Evolutionary conservation across 2,888 invertebrate species (phyloP), one percentile per base, ranked within the genome.

Genomic region (Lumbricus terrestris): DNA sequence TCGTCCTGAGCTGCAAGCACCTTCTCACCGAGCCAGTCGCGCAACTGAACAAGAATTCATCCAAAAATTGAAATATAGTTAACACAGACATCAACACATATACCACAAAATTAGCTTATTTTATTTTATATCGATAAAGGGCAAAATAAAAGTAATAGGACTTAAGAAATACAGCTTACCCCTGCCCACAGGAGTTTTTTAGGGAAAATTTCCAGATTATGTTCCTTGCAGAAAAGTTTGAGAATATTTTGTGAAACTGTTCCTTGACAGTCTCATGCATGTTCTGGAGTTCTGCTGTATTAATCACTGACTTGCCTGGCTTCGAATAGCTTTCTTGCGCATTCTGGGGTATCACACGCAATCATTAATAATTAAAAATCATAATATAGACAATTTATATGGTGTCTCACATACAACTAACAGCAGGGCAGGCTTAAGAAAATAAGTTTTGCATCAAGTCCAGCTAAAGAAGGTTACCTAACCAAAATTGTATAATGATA

Each of bases 21-120:
- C 96, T 99, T 99, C 95, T 99, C 99, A 94, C 98, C 98, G 85
- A 99, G 97, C 99, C 99, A 99, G 96, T 99, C 99, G 92, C 97
- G 97, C 92, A 99, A 96, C 95, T 91, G 54, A 33, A 91, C 23
- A 47, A 47, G 47, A 47, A 47, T 47, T 23, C 20, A 47, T 47
- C 20, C 40, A 47, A 47, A 69, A n/a, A 69, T n/a, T 3, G 69
- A n/a, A n/a, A 69, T n/a, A 8, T n/a, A 8, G 0, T 69, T 69
- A 5, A 29, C 69, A 69, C 3, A 69, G 69, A n/a, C 69, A 69
- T 29, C n/a, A 69, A 69, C 69, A n/a, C n/a, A n/a, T n/a, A 69
- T 16, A n/a, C n/a, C 29, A 69, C 29, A 69, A 69, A n/a, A 69
- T 11, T n/a, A 4, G 29, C 69, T n/a, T n/a, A 69, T n/a, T n/a